Conservation (phyloP, 1,140 invertebrate species). For the Battus philenor region DNA sequence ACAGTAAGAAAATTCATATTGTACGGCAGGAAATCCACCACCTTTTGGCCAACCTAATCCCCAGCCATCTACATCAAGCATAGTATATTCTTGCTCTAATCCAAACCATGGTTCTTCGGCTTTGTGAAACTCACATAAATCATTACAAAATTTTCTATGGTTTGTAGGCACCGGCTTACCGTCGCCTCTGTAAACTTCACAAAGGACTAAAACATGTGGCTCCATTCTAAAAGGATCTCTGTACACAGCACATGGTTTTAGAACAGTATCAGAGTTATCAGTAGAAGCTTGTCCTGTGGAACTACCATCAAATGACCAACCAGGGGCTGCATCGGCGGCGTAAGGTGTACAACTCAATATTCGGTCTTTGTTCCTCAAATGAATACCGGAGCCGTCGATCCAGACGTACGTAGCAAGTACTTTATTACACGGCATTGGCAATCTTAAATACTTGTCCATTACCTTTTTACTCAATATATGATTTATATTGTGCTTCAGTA, state of each 20-base stretch:
- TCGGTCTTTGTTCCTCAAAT: constrained; percentile 87
- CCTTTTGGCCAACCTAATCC: constrained; percentile 94
- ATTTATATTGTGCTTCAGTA: constrained; percentile 54
- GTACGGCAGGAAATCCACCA: constrained; percentile 83
- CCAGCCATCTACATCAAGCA: constrained; percentile 86
- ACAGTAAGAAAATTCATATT: constrained; percentile 79
- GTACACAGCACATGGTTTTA: constrained; percentile 92
- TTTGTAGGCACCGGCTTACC: constrained; percentile 78
- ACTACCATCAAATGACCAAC: constrained; percentile 98
- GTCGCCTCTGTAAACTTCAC: constrained; percentile 76
- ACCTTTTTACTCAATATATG: constrained; percentile 62
- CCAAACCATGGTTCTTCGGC: constrained; percentile 97
- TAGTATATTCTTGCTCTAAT: constrained; percentile 89
- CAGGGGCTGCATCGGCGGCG: constrained; percentile 84
- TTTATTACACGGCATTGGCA: constrained; percentile 83
- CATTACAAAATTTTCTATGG: constrained; percentile 83
- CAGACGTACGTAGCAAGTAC: constrained; percentile 90
- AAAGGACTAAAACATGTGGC: constrained; percentile 93
- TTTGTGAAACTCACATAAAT: constrained; percentile 84
- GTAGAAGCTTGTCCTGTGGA: constrained; percentile 87
- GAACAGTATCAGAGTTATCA: constrained; percentile 90
- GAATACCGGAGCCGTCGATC: constrained; percentile 94
- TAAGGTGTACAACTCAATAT: constrained; percentile 84
- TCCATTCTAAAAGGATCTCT: constrained; percentile 94
- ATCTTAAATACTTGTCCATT: constrained; percentile 67